phyloP scores from a whole-genome alignment of 2,888 invertebrate genomes.

The Drosophila fulvimacula region DNA sequence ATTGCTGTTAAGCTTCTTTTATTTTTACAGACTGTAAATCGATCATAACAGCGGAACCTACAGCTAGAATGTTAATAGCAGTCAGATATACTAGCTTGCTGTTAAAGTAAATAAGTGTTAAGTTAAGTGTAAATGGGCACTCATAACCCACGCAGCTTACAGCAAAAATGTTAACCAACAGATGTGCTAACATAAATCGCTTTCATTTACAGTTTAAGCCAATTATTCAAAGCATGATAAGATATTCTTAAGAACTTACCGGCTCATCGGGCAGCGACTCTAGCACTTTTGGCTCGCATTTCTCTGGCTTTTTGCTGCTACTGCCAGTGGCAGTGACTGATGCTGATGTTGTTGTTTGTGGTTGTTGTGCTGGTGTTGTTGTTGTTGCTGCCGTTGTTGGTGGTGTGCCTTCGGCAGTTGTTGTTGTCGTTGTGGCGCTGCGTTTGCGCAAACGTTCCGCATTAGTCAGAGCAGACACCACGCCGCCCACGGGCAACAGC shows the following conservation, averaged over 20 bases:
- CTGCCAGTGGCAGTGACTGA: constrained; percentile 20
- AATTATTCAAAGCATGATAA: not conserved
- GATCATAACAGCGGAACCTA: not conserved
- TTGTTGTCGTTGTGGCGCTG: constrained; percentile 57
- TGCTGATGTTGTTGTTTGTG: constrained; percentile 28
- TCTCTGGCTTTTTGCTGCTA: constrained; percentile 63
- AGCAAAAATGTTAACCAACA: not conserved
- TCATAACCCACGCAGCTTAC: not conserved
- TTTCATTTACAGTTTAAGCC: not conserved
- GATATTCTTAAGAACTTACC: constrained; percentile 71
- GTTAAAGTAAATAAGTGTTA: too few species aligned
- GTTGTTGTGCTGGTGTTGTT: constrained; percentile 29
- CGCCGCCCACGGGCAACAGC: constrained; percentile 64
- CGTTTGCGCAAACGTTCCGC: constrained; percentile 62
- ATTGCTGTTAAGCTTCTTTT: not conserved
- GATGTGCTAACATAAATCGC: not conserved
- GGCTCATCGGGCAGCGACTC: constrained; percentile 84
- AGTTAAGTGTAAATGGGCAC: too few species aligned
- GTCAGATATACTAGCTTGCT: not conserved
- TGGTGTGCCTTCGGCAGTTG: constrained; percentile 16
- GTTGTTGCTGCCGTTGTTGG: constrained; percentile 17
- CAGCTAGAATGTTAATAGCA: not conserved
- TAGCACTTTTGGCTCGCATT: constrained; percentile 83
- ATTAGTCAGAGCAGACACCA: constrained; percentile 63
- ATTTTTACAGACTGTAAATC: not conserved